Evolutionary conservation across 1,140 invertebrate species (phyloP).

Genomic region (Melipona quadrifasciata): DNA sequence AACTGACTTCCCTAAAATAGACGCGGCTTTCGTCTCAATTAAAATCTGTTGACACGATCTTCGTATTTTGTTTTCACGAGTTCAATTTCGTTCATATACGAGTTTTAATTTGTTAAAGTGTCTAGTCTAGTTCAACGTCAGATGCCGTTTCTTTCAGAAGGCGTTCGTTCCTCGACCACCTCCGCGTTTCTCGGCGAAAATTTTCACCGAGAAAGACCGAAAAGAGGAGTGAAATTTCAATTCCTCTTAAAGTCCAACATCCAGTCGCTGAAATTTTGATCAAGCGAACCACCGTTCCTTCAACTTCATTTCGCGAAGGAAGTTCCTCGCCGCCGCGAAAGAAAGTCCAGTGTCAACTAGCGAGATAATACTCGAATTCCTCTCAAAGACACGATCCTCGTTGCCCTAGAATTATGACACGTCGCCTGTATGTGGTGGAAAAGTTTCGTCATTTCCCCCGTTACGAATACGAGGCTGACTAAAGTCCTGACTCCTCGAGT

Average conservation of each 20-base stretch:
- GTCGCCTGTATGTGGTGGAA: background rate
- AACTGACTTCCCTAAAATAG: too few species aligned
- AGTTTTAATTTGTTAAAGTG: too few species aligned
- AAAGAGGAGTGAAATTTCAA: background rate
- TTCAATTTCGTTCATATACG: too few species aligned
- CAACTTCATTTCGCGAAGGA: background rate
- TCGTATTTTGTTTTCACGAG: too few species aligned
- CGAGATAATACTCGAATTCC: background rate
- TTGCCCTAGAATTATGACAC: constrained; percentile 10
- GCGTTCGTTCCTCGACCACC: rapidly evolving
- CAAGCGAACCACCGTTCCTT: background rate
- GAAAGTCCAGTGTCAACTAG: background rate
- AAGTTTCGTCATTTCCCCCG: constrained; percentile 20
- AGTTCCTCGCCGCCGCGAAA: background rate
- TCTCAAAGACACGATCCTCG: background rate
- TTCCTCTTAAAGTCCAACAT: background rate
- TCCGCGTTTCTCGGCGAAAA: background rate
- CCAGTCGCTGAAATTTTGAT: background rate
- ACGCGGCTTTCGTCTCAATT: too few species aligned
- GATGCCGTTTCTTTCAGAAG: background rate
- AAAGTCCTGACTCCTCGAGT: background rate
- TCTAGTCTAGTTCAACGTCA: background rate
- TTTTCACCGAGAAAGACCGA: background rate
- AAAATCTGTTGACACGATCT: too few species aligned
- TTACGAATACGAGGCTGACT: constrained; percentile 10